Evolutionary conservation across 2,888 invertebrate genomes (phyloP).

Genomic region (Phania funesta): DNA sequence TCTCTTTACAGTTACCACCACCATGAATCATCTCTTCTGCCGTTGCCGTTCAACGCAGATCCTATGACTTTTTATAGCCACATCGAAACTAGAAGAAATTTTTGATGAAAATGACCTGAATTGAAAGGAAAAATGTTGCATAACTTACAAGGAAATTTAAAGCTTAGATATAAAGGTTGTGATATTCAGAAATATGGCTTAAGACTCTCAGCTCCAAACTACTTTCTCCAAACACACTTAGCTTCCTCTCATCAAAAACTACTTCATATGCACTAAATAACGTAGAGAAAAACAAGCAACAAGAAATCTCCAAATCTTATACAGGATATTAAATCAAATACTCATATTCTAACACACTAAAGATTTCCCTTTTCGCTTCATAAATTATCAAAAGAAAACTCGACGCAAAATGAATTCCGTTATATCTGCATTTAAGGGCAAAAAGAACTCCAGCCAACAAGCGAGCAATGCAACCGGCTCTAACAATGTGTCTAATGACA

Average conservation of each 20-base stretch:
- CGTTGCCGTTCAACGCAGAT: background rate
- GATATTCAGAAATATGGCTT: conserved; percentile 40
- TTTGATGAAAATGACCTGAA: conserved; percentile 56
- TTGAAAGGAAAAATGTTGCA: conserved; percentile 44
- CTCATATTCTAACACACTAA: conserved; percentile 7
- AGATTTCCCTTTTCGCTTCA: background rate
- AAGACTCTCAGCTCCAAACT: conserved; percentile 32
- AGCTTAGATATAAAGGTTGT: conserved; percentile 46
- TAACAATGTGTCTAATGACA: conserved; percentile 60
- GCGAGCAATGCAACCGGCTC: conserved; percentile 48
- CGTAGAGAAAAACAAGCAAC: background rate
- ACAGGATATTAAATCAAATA: conserved; percentile 1
- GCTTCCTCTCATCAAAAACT: conserved; percentile 50
- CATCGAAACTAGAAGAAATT: background rate
- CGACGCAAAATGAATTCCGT: conserved; percentile 78
- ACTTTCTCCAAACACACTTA: conserved; percentile 11
- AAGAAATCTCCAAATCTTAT: conserved; percentile 1
- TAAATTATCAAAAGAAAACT: background rate
- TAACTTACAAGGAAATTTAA: background rate
- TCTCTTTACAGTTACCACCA: conserved; percentile 39
- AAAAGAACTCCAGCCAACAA: conserved; percentile 73
- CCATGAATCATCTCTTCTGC: conserved; percentile 4
- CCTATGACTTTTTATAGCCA: conserved; percentile 13
- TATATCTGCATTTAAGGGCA: conserved; percentile 80
- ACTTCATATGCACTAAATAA: background rate